Evolutionary conservation across 2,113 vertebrate genomes (phyloP), one percentile per base, ranked within the genome.

Genomic region (Alligator mississippiensis): DNA sequence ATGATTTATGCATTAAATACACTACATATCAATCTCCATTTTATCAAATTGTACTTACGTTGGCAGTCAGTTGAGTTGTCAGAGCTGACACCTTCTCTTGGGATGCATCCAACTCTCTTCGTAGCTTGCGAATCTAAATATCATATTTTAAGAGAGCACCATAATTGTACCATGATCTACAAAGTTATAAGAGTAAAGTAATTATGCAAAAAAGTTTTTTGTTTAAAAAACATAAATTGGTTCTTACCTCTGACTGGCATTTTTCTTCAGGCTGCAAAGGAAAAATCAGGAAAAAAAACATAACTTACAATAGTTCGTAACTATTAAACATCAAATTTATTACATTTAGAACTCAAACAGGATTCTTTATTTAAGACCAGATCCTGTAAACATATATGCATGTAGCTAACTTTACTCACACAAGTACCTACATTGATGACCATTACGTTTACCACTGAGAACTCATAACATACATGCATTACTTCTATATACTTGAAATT

Each of bases 41-140:
- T 90, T 74, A 77, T 6, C 70, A 22, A 76, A 38, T 0, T 85
- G 38, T 86, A 98, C 99, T 99, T 97, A 99, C 99, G 27, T 99
- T 99, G 77, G 99, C 99, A 75, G 99, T 99, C 92, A 99, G 96
- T 96, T 99, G 99, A 59, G 99, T 99, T 30, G 99, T 99, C 93
- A 99, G 97, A 83, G 99, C 99, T 2, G 99, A 99, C 85, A 99
- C 99, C 81, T 99, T 99, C 74, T 99, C 99, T 96, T 99, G 99
- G 64, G 99, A 99, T 78, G 99, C 98, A 83, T 99, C 99, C 97
- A 99, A 95, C 95, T 99, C 99, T 90, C 99, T 97, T 9, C 99
- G 97, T 55, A 99, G 98, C 94, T 99, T 99, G 61, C 99, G 99
- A 77, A 99, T 99, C 99, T 99, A 86, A 87, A 96, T 82, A 63